Conservation (phyloP, 2,113 vertebrate species). For the Scortum barcoo region DNA sequence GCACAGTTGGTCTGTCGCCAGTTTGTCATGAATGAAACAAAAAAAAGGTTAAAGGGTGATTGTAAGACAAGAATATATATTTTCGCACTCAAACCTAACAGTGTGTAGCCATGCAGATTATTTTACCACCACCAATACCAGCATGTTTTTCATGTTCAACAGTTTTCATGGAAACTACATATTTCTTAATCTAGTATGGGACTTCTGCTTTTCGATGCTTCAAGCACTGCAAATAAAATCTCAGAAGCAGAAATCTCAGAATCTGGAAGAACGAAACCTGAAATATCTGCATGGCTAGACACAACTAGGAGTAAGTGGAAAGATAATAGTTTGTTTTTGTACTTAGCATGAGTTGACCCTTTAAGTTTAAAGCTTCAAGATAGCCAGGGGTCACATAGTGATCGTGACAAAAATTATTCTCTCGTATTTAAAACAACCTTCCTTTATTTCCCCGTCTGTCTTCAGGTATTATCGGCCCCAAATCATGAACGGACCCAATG, state of each 20-base stretch:
- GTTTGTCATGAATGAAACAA: background rate
- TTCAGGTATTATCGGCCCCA: slow-evolving; percentile 97
- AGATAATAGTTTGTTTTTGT: background rate
- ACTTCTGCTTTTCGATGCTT: background rate
- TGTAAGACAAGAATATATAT: background rate
- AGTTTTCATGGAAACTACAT: background rate
- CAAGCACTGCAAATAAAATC: background rate
- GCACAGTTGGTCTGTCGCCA: background rate
- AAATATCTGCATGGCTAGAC: too few species aligned
- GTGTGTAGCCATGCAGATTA: background rate
- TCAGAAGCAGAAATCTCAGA: background rate
- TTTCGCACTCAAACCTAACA: background rate
- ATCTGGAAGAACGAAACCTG: background rate
- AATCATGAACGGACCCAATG: slow-evolving; percentile 97
- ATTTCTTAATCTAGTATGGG: background rate
- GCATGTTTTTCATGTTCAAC: too few species aligned
- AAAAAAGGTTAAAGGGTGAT: background rate
- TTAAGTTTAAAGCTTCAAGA: background rate
- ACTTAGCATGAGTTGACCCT: background rate
- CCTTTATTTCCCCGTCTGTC: background rate
- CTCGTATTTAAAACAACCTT: slow-evolving; percentile 7
- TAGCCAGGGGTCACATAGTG: too few species aligned
- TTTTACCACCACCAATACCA: background rate
- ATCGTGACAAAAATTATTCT: background rate
- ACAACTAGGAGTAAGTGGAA: background rate